A percentile compares a stretch with the other conserved stretches of the same genome.
phyloP scores from a whole-genome alignment of 1,140 invertebrate species.

The Orius insidiosus region DNA sequence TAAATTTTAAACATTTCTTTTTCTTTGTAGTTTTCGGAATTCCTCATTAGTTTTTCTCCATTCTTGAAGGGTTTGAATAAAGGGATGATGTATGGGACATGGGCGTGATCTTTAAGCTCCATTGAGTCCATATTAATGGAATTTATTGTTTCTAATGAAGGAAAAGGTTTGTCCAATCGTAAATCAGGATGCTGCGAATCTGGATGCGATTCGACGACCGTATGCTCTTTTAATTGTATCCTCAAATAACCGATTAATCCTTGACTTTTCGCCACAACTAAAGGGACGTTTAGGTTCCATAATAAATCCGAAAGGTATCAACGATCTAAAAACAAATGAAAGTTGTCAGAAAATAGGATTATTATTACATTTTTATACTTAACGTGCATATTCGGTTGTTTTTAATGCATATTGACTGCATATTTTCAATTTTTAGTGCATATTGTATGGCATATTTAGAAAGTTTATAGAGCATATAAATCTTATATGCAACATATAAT shows the following conservation, averaged over 20 bases:
- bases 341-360: no score
- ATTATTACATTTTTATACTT: no score
- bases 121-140: constrained; percentile 52
- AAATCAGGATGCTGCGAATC: constrained; percentile 80
- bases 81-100: constrained; percentile 84
- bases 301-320: constrained; percentile 60
- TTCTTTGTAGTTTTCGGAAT: constrained; percentile 60
- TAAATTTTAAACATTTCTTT: constrained; percentile 71
- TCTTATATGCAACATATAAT: no score
- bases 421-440: no score
- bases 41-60: constrained; percentile 46
- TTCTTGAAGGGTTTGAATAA: constrained; percentile 60
- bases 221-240: constrained; percentile 78
- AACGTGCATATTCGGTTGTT: no score
- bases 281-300: constrained; percentile 72
- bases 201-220: constrained; percentile 84
- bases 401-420: no score
- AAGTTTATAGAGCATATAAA: no score
- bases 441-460: no score
- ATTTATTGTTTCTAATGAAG: constrained; percentile 51
- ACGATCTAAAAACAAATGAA: constrained; percentile 40
- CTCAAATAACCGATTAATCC: constrained; percentile 86
- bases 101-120: constrained; percentile 71
- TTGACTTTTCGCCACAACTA: constrained; percentile 73
- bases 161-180: constrained; percentile 73